phyloP scores from a whole-genome alignment of 2,888 invertebrate species.

The Drosophila multiciliata region DNA sequence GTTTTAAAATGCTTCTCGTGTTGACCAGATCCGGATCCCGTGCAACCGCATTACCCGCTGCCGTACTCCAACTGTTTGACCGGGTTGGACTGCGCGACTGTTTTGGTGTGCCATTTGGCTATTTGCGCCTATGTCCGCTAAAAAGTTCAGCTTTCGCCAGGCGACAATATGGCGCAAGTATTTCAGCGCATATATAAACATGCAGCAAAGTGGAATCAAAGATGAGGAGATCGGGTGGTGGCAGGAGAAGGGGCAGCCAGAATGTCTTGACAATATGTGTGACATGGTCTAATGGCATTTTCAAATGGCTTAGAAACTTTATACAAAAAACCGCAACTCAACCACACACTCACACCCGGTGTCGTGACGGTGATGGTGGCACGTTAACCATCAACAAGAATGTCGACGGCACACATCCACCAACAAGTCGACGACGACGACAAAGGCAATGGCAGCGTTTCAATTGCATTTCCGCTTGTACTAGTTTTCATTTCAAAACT shows the following conservation, averaged over 20 bases:
- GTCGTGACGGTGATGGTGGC: constrained; percentile 10
- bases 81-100: constrained; percentile 11
- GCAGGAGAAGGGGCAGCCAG: background rate
- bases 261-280: constrained; percentile 57
- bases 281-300: constrained; percentile 79
- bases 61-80: constrained; percentile 54
- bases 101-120: constrained; percentile 25
- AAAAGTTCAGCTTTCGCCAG: constrained; percentile 41
- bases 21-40: constrained; percentile 28
- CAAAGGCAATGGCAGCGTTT: constrained; percentile 75
- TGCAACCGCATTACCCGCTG: constrained; percentile 68
- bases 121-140: constrained; percentile 59
- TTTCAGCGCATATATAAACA: constrained; percentile 75
- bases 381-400: constrained; percentile 60
- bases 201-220: constrained; percentile 38
- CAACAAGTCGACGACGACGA: constrained; percentile 17
- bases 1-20: constrained; percentile 34
- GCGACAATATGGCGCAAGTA: constrained; percentile 67
- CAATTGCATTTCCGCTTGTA: constrained; percentile 84
- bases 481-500: constrained; percentile 81
- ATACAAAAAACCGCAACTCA: constrained; percentile 57
- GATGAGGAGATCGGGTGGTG: background rate
- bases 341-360: constrained; percentile 20
- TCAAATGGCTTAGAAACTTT: constrained; percentile 74
- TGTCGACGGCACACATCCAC: constrained; percentile 48